Conservation (phyloP, 2,888 invertebrate genomes). For the Agelastica alni region DNA sequence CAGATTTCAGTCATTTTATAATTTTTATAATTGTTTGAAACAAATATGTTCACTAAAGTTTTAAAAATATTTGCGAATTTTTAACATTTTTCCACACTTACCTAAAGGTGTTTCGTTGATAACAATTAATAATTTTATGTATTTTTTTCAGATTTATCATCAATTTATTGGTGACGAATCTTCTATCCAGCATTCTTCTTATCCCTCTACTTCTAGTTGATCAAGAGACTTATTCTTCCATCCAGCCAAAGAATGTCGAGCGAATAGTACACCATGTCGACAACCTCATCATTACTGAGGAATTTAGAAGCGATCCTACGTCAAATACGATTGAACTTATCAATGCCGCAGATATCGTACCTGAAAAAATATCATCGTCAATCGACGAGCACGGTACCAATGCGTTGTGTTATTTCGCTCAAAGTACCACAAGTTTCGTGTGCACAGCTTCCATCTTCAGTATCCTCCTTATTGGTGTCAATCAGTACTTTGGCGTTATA, state of each 20-base stretch:
- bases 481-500: constrained; percentile 69
- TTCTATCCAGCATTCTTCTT: constrained; percentile 58
- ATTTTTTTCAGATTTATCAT: constrained; percentile 58
- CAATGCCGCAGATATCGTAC: constrained; percentile 18
- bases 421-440: constrained; percentile 65
- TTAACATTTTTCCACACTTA: no score
- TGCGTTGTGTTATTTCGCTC: constrained; percentile 57
- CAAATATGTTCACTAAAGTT: no score
- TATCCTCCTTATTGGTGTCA: constrained; percentile 66
- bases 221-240: constrained; percentile 44
- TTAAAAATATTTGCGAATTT: no score
- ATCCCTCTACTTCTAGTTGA: constrained; percentile 62
- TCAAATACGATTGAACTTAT: constrained; percentile 39
- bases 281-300: constrained; percentile 36
- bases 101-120: no score
- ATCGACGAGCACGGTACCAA: constrained; percentile 12
- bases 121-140: no score
- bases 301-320: constrained; percentile 27
- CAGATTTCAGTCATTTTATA: no score
- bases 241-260: constrained; percentile 56
- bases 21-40: no score
- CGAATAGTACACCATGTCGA: constrained; percentile 16
- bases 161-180: constrained; percentile 61
- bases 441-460: constrained; percentile 66
- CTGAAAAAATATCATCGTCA: neutral